Evolutionary conservation across 1,140 invertebrate genomes (phyloP), one percentile per base, ranked within the genome.

Genomic region (Harlomillsia oculata): DNA sequence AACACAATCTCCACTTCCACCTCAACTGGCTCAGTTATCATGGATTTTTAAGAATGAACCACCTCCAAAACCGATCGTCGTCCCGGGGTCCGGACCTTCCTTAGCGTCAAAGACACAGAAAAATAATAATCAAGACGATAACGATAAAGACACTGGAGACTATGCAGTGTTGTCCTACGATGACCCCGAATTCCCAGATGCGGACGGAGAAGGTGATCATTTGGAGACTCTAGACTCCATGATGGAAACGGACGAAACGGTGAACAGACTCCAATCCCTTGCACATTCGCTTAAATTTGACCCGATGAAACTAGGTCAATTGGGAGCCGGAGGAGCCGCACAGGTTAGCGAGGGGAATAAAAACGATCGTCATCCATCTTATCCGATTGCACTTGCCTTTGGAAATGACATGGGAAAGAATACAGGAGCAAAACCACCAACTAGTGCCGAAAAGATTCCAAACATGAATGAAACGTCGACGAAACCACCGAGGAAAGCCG

Each of bases 31-130:
- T 36, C 63, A 61, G 18, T 53, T 64, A 23, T 48, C 43, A 29
- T 64, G 63, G 63, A 61, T 64, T 28, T 56, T 64, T 21, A 59
- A 64, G 23, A 60, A 60, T 50, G 20, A 62, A 48, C 63, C 59
- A 36, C 59, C 56, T 44, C 62, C 62, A 48, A 64, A 60, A 44
- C 57, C 58, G 9, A n/a, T 50, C 34, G 21, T 40, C 21, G 14
- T 39, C 26, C 18, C n/a, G n/a, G n/a, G n/a, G n/a, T n/a, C n/a
- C n/a, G 13, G 9, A 11, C 8, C 28, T 29, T 11, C 18, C 9
- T 9, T 11, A 28, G 5, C 20, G 28, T 25, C n/a, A n/a, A n/a
- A n/a, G n/a, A n/a, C n/a, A n/a, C 48, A 50, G 30, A 36, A 23
- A 1, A 39, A 25, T 20, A 21, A 3, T 2, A 44, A 37, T 25